Evolutionary conservation across 2,888 invertebrate species (phyloP).

Genomic region (Apodemia zela): DNA sequence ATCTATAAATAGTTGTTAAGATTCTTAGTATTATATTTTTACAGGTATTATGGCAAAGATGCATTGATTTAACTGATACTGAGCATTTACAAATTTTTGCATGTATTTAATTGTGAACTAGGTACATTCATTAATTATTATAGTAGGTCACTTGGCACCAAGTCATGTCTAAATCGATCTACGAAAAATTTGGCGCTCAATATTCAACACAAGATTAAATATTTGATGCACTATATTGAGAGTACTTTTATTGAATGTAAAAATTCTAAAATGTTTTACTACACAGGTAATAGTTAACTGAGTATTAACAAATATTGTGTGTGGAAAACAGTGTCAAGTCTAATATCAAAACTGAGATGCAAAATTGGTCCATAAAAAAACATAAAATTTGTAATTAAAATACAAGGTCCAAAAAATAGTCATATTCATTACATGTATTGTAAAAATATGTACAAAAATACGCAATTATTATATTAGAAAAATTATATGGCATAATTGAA

Average conservation of each 20-base stretch:
- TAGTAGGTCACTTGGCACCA: constrained; percentile 23
- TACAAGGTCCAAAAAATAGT: constrained; percentile 8
- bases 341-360: background rate
- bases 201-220: background rate
- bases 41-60: background rate
- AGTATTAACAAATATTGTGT: too few species aligned
- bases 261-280: too few species aligned
- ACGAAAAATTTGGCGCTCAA: constrained; percentile 8
- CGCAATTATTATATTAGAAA: constrained; percentile 3
- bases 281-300: too few species aligned
- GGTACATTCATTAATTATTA: constrained; percentile 3
- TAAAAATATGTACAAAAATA: constrained; percentile 24
- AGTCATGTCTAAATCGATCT: constrained; percentile 9
- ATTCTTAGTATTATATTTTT: too few species aligned
- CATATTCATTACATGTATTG: constrained; percentile 15
- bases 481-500: background rate
- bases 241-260: too few species aligned
- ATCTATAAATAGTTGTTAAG: too few species aligned
- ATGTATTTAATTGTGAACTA: background rate
- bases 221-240: background rate
- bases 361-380: constrained; percentile 8
- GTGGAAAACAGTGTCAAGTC: background rate
- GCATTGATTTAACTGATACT: background rate
- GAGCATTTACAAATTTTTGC: background rate
- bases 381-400: constrained; percentile 11